Evolutionary conservation across 1,140 invertebrate genomes (phyloP).

Genomic region (Sycophila sp.): DNA sequence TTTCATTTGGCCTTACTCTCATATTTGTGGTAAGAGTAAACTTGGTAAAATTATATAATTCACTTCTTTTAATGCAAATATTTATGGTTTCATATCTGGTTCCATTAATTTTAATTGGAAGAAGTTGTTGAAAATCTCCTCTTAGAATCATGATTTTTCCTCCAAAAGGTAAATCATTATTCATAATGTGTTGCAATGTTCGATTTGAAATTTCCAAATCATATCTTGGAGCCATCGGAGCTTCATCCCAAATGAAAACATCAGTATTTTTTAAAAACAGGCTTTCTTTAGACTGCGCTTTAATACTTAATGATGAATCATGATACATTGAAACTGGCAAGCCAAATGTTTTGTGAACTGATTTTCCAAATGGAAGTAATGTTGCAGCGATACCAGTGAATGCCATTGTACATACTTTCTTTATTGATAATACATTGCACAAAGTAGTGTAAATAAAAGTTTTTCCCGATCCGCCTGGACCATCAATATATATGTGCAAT

Average conservation of each 20-base stretch:
- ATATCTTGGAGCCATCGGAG: conserved; percentile 16
- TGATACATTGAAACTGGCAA: conserved; percentile 7
- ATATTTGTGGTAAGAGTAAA: conserved; percentile 28
- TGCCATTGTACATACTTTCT: background rate
- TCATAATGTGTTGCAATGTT: conserved; percentile 39
- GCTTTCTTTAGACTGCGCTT: conserved; percentile 46
- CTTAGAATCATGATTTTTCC: conserved; percentile 43
- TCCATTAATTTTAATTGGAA: conserved; percentile 41
- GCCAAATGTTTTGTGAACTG: conserved; percentile 42
- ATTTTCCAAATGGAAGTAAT: conserved; percentile 41
- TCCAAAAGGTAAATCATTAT: conserved; percentile 40
- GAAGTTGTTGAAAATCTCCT: conserved; percentile 45
- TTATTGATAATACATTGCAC: too few species aligned
- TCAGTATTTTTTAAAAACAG: conserved; percentile 19
- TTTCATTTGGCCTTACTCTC: conserved; percentile 16
- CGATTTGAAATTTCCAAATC: conserved; percentile 24
- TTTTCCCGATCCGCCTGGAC: conserved; percentile 5
- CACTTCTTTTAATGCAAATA: conserved; percentile 37
- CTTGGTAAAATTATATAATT: conserved; percentile 18
- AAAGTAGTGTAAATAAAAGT: too few species aligned
- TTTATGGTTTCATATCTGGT: conserved; percentile 40
- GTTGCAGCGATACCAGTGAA: background rate
- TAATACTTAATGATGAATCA: conserved; percentile 39
- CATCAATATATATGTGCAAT: too few species aligned
- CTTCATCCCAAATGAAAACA: conserved; percentile 42